phyloP scores from a whole-genome alignment of 2,797 vertebrate species.

The Acanthurus leucopareius region DNA sequence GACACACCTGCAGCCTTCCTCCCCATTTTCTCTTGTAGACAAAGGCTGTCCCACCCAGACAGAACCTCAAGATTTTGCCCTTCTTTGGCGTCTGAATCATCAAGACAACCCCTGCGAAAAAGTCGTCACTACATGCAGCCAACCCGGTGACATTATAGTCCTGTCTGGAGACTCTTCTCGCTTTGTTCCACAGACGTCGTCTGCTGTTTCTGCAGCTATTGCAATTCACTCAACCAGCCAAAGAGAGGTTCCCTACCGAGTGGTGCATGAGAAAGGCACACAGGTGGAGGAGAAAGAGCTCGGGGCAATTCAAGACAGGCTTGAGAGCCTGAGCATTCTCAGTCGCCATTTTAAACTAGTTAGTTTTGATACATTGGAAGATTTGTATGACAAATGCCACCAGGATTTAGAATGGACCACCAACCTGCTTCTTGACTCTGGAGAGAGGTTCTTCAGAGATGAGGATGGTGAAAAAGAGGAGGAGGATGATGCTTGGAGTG shows the following conservation, averaged over 20 bases:
- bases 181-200: constrained; percentile 85
- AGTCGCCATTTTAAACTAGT: constrained; percentile 92
- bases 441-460: constrained; percentile 89
- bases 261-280: constrained; percentile 92
- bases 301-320: constrained; percentile 82
- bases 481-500: neutral
- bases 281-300: constrained; percentile 94
- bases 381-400: constrained; percentile 96
- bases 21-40: constrained; percentile 11
- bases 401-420: constrained; percentile 96
- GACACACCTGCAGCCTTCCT: constrained; percentile 3
- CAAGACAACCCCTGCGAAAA: constrained; percentile 33
- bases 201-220: constrained; percentile 44
- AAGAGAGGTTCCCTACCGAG: constrained; percentile 90
- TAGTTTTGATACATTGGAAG: constrained; percentile 92
- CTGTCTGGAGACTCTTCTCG: constrained; percentile 83
- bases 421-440: constrained; percentile 95
- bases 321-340: constrained; percentile 91
- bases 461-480: constrained; percentile 73
- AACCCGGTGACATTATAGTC: constrained; percentile 75
- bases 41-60: constrained; percentile 84
- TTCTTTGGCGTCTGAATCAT: constrained; percentile 92
- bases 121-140: neutral
- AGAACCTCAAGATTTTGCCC: constrained; percentile 92
- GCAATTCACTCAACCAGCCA: constrained; percentile 64